phyloP scores from a whole-genome alignment of 1,140 invertebrate genomes.

The Coptotermes formosanus region DNA sequence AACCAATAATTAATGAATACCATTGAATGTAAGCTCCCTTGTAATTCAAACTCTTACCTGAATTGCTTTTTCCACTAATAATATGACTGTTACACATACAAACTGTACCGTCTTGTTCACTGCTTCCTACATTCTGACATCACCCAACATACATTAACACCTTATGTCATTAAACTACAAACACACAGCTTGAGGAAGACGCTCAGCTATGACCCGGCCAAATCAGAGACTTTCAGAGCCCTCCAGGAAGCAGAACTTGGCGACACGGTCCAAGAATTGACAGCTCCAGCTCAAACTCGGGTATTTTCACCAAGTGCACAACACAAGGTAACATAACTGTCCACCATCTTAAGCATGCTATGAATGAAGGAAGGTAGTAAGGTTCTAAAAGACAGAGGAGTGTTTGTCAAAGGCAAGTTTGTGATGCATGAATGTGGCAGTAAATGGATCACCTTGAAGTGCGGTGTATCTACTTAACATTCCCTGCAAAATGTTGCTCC shows the following conservation, averaged over 20 bases:
- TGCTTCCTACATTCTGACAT: background rate
- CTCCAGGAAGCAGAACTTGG: constrained; percentile 69
- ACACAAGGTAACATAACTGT: constrained; percentile 50
- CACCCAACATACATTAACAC: background rate
- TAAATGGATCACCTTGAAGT: too few species aligned
- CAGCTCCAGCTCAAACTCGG: constrained; percentile 66
- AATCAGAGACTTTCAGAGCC: constrained; percentile 80
- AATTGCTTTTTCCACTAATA: background rate
- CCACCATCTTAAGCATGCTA: constrained; percentile 35
- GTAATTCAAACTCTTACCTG: background rate
- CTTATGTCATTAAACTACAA: background rate
- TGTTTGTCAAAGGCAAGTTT: too few species aligned
- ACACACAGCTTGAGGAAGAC: constrained; percentile 59
- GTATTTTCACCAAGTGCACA: constrained; percentile 66
- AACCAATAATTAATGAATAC: background rate
- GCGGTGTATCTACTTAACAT: too few species aligned
- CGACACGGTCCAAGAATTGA: constrained; percentile 63
- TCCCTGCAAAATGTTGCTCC: too few species aligned
- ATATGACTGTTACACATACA: background rate
- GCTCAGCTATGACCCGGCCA: constrained; percentile 75
- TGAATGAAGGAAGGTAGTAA: constrained; percentile 32
- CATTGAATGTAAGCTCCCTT: background rate
- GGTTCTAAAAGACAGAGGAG: constrained; percentile 33
- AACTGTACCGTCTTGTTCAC: too few species aligned
- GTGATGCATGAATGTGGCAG: too few species aligned